phyloP scores from a whole-genome alignment of 2,888 invertebrate species.

The Amphipoea oculea region DNA sequence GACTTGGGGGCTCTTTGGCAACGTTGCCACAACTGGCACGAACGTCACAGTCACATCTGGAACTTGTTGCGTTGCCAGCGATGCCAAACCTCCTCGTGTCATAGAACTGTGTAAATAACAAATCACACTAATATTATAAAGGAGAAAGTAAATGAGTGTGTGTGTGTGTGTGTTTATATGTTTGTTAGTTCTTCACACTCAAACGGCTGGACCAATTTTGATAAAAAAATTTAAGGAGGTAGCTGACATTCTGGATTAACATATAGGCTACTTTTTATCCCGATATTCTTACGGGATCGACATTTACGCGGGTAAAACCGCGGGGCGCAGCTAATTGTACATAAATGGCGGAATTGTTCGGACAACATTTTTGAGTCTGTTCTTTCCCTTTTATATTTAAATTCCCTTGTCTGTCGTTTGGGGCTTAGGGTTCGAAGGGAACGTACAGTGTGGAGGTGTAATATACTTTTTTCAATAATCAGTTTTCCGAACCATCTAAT shows the following conservation, averaged over 20 bases:
- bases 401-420: slow-evolving; percentile 49
- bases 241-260: too few species aligned
- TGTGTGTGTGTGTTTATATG: too few species aligned
- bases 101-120: slow-evolving; percentile 58
- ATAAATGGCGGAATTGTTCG: slow-evolving; percentile 29
- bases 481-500: slow-evolving; percentile 37
- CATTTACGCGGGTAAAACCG: too few species aligned
- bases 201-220: too few species aligned
- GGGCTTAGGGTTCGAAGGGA: slow-evolving; percentile 28
- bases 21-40: slow-evolving; percentile 68
- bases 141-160: too few species aligned
- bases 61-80: slow-evolving; percentile 75
- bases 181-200: too few species aligned
- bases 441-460: slow-evolving; percentile 28
- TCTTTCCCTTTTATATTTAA: slow-evolving; percentile 32
- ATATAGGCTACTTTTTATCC: too few species aligned
- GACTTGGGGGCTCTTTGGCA: slow-evolving; percentile 57
- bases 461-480: slow-evolving; percentile 52
- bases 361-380: slow-evolving; percentile 28
- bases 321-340: slow-evolving; percentile 3
- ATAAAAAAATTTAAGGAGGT: too few species aligned
- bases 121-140: slow-evolving; percentile 11
- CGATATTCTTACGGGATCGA: too few species aligned
- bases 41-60: slow-evolving; percentile 66
- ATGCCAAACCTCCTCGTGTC: slow-evolving; percentile 67